phyloP scores from a whole-genome alignment of 2,113 vertebrate species.

The Cynocephalus volans region DNA sequence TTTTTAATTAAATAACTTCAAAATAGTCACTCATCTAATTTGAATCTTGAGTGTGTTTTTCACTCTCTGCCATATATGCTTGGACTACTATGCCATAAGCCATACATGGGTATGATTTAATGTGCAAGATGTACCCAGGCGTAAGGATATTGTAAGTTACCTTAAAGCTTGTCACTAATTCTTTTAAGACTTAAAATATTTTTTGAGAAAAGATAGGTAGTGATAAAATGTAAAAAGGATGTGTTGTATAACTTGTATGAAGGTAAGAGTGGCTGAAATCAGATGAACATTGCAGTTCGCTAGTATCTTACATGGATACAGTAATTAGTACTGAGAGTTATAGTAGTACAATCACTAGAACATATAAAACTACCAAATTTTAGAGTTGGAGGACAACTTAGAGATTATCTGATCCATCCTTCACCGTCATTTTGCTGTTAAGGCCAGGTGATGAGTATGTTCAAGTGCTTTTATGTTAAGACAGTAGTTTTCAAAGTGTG shows the following conservation, averaged over 20 bases:
- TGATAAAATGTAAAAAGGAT: neutral
- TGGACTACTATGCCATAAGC: neutral
- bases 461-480: neutral
- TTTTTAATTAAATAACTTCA: slow-evolving; percentile 46
- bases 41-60: slow-evolving; percentile 48
- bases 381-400: neutral
- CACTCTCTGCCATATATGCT: neutral
- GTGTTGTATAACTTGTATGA: neutral
- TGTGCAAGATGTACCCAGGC: neutral
- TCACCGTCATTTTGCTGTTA: neutral
- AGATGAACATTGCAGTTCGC: neutral
- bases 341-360: neutral
- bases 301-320: neutral
- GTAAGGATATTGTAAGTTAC: neutral
- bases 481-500: neutral
- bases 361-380: neutral
- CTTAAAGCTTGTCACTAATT: neutral
- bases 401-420: neutral
- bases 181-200: slow-evolving; percentile 52
- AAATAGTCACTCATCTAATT: slow-evolving; percentile 13
- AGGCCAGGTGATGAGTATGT: neutral
- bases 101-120: neutral
- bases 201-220: slow-evolving; percentile 64
- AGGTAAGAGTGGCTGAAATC: neutral
- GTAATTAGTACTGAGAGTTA: neutral